Evolutionary conservation across 23 tunicate species (phyloP).

Genomic region (Trididemnum nubilum): DNA sequence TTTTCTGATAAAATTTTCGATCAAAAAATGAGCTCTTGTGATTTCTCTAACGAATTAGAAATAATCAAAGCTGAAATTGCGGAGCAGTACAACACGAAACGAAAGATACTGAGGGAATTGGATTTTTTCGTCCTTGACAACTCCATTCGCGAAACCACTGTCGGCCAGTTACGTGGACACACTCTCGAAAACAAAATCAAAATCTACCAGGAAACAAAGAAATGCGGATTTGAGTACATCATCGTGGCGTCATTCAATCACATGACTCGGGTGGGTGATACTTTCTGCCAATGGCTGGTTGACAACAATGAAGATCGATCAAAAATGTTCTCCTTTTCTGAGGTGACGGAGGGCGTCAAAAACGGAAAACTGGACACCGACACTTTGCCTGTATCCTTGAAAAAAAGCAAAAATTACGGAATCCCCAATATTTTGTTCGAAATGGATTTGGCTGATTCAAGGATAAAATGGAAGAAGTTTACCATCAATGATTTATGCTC

Average conservation of each 20-base stretch:
- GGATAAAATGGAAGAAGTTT: slow-evolving; percentile 25
- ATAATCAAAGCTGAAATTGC: background rate
- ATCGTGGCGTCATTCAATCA: slow-evolving; percentile 35
- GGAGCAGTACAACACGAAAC: slow-evolving; percentile 28
- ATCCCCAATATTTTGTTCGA: slow-evolving; percentile 27
- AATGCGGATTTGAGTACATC: slow-evolving; percentile 24
- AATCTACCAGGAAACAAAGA: slow-evolving; percentile 30
- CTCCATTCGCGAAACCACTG: slow-evolving; percentile 43
- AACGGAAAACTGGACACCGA: slow-evolving; percentile 2
- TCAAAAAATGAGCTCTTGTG: background rate
- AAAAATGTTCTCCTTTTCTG: slow-evolving; percentile 30
- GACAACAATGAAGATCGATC: slow-evolving; percentile 29
- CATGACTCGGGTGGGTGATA: slow-evolving; percentile 30
- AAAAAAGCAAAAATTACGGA: slow-evolving; percentile 19
- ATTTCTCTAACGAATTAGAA: background rate
- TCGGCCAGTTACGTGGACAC: slow-evolving; percentile 36
- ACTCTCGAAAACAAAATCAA: slow-evolving; percentile 41
- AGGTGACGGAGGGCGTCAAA: slow-evolving; percentile 5
- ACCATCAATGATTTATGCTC: slow-evolving; percentile 27
- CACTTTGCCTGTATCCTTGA: slow-evolving; percentile 16
- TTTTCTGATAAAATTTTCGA: background rate
- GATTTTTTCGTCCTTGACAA: slow-evolving; percentile 30
- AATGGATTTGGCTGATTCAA: slow-evolving; percentile 36
- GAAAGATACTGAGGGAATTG: slow-evolving; percentile 17
- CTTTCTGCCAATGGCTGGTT: slow-evolving; percentile 34